Percentiles rank a stretch among this genome's conserved stretches.
Conservation (phyloP, 2,797 vertebrate species). For the Prionace glauca region DNA sequence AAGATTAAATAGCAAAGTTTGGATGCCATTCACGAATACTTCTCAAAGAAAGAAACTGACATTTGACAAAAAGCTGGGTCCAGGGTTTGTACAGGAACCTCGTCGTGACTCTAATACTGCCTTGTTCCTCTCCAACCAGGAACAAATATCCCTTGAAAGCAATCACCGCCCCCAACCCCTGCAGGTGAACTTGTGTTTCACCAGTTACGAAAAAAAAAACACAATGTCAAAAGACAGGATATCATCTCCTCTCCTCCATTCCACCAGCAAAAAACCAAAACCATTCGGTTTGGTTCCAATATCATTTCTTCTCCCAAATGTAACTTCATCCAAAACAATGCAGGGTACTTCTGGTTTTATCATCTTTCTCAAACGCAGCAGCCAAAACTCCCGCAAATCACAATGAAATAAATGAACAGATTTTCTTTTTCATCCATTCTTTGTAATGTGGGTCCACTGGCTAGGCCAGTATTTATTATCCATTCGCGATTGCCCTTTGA, state of each 20-base stretch:
- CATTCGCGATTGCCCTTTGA: background rate
- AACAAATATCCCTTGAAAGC: background rate
- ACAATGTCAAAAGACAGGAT: background rate
- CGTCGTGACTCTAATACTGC: background rate
- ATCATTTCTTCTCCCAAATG: background rate
- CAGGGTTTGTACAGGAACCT: background rate
- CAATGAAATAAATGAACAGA: background rate
- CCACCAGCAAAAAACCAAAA: background rate
- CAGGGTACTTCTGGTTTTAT: background rate
- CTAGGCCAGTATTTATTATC: background rate
- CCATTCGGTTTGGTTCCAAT: background rate
- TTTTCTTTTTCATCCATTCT: background rate
- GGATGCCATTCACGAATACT: background rate
- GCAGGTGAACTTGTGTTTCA: background rate
- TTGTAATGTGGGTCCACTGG: background rate
- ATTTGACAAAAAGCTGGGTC: background rate
- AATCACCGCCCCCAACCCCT: too few relatives aligned
- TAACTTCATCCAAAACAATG: background rate
- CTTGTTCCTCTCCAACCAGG: background rate
- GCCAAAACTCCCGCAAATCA: background rate
- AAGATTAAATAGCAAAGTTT: background rate
- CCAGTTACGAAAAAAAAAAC: background rate
- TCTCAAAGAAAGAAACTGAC: background rate
- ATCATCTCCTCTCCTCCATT: background rate
- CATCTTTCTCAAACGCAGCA: background rate